Evolutionary conservation across 1,140 invertebrate species (phyloP).

Genomic region (Stegodyphus dumicola): DNA sequence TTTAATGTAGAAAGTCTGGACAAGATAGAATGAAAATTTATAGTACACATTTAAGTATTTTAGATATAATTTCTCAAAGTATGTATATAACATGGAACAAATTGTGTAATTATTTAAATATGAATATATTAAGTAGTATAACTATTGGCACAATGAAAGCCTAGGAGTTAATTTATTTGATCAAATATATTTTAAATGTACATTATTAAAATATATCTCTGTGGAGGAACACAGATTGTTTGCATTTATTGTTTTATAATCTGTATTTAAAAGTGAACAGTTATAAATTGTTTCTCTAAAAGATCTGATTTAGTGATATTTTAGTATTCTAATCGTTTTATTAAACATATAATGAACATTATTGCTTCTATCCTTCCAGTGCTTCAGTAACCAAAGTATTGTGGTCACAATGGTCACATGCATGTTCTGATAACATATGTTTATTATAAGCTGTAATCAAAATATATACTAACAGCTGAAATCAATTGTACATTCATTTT

Average conservation of each 20-base stretch:
- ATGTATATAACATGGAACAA: no score
- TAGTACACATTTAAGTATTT: no score
- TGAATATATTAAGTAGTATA: no score
- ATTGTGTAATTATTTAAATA: no score
- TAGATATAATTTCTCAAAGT: no score
- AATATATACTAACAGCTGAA: not conserved
- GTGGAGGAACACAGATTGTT: not conserved
- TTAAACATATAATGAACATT: conserved; percentile 8
- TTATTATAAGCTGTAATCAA: not conserved
- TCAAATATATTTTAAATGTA: no score
- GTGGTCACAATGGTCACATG: conserved; percentile 15
- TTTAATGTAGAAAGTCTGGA: no score
- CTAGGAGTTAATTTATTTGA: no score
- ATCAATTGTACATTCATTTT: conserved; percentile 8
- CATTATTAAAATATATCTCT: no score
- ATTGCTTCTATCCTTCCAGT: conserved; percentile 32
- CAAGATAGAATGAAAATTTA: no score
- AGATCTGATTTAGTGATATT: conserved; percentile 8
- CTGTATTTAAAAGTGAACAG: not conserved
- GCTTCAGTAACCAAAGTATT: conserved; percentile 38
- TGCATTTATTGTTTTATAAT: not conserved
- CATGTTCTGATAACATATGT: conserved; percentile 11
- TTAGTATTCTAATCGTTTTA: not conserved
- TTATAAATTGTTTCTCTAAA: not conserved
- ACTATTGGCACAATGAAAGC: no score